phyloP scores from a whole-genome alignment of 2,797 vertebrate species.

The Stomatorhinus walkeri region DNA sequence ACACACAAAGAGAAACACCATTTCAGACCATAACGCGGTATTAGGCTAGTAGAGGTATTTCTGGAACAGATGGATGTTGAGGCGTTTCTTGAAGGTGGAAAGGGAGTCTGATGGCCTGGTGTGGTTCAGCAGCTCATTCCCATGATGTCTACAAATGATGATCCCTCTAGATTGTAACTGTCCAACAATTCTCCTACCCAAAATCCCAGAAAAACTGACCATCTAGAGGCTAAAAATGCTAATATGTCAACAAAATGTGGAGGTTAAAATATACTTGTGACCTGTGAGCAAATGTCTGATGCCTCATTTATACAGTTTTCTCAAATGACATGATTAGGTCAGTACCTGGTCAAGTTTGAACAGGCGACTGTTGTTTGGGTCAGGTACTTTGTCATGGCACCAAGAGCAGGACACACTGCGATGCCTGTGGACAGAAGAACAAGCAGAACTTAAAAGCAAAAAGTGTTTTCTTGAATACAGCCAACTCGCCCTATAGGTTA shows the following conservation, averaged over 20 bases:
- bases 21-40: not conserved
- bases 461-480: not conserved
- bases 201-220: not conserved
- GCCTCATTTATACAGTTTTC: not conserved
- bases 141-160: not conserved
- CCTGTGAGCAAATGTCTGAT: not conserved
- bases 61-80: not conserved
- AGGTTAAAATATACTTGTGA: not conserved
- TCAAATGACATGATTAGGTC: not conserved
- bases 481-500: not conserved
- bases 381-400: constrained; percentile 50
- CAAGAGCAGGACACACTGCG: constrained; percentile 21
- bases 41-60: not conserved
- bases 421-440: constrained; percentile 9
- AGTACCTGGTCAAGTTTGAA: constrained; percentile 51
- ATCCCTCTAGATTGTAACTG: not conserved
- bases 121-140: not conserved
- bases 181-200: not conserved
- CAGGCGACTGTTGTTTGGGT: constrained; percentile 59
- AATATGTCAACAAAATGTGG: not conserved
- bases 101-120: not conserved
- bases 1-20: not conserved
- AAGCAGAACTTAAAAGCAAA: not conserved
- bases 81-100: not conserved
- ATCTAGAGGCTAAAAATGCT: not conserved